Conservation (phyloP, 2,113 vertebrate species). For the Balaenoptera acutorostrata region DNA sequence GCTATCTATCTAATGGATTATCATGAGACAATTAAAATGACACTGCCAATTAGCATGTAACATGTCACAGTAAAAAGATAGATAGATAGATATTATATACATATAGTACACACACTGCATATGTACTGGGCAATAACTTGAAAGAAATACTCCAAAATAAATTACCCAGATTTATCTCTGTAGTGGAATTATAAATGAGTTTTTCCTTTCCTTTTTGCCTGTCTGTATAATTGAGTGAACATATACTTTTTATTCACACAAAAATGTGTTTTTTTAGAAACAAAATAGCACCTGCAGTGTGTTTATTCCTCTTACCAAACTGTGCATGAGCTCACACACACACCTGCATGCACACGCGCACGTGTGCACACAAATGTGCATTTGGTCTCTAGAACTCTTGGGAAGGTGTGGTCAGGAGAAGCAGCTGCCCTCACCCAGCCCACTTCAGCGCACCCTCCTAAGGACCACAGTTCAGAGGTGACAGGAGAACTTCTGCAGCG, state of each 20-base stretch:
- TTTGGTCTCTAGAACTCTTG: background rate
- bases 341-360: background rate
- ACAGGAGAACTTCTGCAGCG: background rate
- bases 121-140: background rate
- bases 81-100: background rate
- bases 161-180: background rate
- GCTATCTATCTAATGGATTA: background rate
- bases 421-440: background rate
- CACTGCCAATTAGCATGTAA: background rate
- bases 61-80: background rate
- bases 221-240: background rate
- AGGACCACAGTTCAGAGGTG: background rate
- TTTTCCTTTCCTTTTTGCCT: background rate
- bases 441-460: background rate
- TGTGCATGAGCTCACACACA: background rate
- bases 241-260: background rate
- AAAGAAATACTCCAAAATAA: background rate
- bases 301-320: background rate
- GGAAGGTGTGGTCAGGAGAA: background rate
- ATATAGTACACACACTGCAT: background rate
- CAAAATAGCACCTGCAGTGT: background rate
- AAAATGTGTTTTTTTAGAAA: background rate
- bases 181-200: background rate
- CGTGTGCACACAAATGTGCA: background rate
- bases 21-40: background rate